Evolutionary conservation across 2,797 vertebrate species (phyloP).

Genomic region (Streptopelia turtur): DNA sequence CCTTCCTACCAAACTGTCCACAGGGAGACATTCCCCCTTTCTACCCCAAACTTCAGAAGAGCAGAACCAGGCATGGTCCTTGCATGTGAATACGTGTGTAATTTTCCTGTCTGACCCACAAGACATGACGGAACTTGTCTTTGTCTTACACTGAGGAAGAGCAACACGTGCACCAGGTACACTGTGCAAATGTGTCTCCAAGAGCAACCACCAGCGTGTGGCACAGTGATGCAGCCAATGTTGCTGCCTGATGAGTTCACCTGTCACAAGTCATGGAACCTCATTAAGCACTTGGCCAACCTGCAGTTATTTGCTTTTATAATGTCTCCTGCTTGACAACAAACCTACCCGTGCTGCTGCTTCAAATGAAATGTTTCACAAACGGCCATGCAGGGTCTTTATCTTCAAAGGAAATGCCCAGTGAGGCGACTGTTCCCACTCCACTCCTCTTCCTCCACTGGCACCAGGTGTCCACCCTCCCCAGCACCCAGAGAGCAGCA

Average conservation of each 20-base stretch:
- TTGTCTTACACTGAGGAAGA: fast-evolving
- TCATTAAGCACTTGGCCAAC: not conserved
- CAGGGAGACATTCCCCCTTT: not conserved
- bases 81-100: fast-evolving
- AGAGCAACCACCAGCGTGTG: fast-evolving
- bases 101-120: not conserved
- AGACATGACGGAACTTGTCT: not conserved
- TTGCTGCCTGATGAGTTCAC: not conserved
- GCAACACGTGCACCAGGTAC: fast-evolving
- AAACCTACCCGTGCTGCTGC: not conserved
- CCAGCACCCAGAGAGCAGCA: not conserved
- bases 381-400: not conserved
- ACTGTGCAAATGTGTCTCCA: not conserved
- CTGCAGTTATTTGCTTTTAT: not conserved
- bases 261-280: not conserved
- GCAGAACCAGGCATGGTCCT: not conserved
- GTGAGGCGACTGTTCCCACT: not conserved
- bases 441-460: not conserved
- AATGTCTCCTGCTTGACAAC: not conserved
- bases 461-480: constrained; percentile 6
- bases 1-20: not conserved
- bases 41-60: not conserved
- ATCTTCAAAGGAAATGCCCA: not conserved
- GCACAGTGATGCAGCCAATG: not conserved
- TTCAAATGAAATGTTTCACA: not conserved